Conservation (phyloP, 2,113 vertebrate genomes). For the Oncorhynchus gorbuscha region DNA sequence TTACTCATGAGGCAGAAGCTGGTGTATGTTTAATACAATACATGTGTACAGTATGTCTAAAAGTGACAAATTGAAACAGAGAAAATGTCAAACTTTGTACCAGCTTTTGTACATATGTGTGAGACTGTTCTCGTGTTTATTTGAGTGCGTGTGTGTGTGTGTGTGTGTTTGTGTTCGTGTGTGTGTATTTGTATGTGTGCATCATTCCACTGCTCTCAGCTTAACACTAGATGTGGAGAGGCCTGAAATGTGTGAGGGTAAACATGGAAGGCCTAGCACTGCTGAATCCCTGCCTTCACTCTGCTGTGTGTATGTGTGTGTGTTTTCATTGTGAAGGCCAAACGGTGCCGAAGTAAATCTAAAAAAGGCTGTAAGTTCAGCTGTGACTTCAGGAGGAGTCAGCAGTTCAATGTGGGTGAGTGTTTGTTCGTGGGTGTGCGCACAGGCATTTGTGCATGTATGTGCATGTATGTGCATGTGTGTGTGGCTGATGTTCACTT, state of each 20-base stretch:
- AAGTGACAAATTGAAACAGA: no score
- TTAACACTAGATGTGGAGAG: conserved; percentile 10
- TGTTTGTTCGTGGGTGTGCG: no score
- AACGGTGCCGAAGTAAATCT: conserved; percentile 58
- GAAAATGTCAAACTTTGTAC: background rate
- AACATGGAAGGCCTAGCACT: conserved; percentile 48
- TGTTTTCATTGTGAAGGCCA: conserved; percentile 57
- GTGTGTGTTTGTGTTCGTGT: background rate
- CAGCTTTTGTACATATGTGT: conserved; percentile 14
- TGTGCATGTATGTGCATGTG: background rate
- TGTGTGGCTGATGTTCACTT: no score
- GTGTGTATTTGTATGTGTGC: background rate
- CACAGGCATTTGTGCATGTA: no score
- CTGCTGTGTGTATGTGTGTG: conserved; percentile 9
- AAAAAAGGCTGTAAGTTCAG: conserved; percentile 46
- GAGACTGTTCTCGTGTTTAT: conserved; percentile 9
- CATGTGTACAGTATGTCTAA: no score
- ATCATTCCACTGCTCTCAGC: conserved; percentile 47
- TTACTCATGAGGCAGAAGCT: no score
- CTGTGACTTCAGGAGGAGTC: background rate
- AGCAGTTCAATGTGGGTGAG: no score
- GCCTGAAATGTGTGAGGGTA: conserved; percentile 53
- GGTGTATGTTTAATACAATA: no score
- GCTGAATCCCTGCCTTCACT: conserved; percentile 26
- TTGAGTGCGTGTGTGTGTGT: background rate